phyloP scores from a whole-genome alignment of 2,113 vertebrate genomes.

The Shinisaurus crocodilurus region DNA sequence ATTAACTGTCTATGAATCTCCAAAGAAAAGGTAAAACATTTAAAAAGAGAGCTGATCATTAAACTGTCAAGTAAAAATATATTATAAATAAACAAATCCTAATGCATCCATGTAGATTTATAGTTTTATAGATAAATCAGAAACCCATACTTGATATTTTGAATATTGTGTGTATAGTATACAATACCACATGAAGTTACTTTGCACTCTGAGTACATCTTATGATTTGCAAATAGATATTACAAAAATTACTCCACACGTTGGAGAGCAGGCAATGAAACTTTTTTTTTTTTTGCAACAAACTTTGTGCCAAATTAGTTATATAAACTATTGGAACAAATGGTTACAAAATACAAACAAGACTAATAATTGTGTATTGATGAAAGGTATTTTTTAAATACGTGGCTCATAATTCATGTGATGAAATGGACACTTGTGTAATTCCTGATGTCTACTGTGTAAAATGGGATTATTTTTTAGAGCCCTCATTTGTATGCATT shows the following conservation, averaged over 20 bases:
- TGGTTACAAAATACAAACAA: constrained; percentile 47
- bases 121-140: constrained; percentile 23
- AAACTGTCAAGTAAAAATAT: not conserved
- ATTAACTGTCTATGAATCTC: not conserved
- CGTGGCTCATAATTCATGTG: constrained; percentile 27
- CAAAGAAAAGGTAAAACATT: constrained; percentile 28
- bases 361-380: constrained; percentile 29
- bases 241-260: constrained; percentile 20
- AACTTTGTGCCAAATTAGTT: constrained; percentile 1
- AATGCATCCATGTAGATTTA: not conserved
- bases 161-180: constrained; percentile 28
- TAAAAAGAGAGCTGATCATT: constrained; percentile 27
- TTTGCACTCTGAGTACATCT: constrained; percentile 32
- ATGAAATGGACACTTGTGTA: constrained; percentile 34
- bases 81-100: constrained; percentile 15
- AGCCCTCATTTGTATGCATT: constrained; percentile 44
- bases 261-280: constrained; percentile 33
- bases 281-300: constrained; percentile 11
- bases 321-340: constrained; percentile 43
- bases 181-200: constrained; percentile 16
- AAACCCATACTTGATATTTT: not conserved
- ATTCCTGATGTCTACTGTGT: constrained; percentile 17
- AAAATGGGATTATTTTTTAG: constrained; percentile 17
- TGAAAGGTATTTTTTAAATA: constrained; percentile 44
- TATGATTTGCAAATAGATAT: constrained; percentile 41